phyloP scores from a whole-genome alignment of 2,888 invertebrate genomes.

The Cerastoderma edule region DNA sequence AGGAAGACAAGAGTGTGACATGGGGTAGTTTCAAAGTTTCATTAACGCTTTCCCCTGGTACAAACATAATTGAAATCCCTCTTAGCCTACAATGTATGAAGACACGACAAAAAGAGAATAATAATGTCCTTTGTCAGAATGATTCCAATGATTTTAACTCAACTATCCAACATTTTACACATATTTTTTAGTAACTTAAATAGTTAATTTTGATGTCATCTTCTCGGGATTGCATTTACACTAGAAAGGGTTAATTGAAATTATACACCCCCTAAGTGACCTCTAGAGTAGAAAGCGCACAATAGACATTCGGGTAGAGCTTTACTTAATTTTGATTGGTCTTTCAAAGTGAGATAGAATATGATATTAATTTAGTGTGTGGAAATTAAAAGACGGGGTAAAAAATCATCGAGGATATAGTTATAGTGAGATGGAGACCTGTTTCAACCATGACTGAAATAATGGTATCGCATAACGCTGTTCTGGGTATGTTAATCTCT shows the following conservation, averaged over 20 bases:
- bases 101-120: no score
- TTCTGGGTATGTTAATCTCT: constrained; percentile 30
- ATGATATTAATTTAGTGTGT: constrained; percentile 52
- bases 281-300: constrained; percentile 62
- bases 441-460: constrained; percentile 23
- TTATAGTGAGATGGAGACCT: constrained; percentile 33
- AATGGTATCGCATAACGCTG: constrained; percentile 24
- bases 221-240: no score
- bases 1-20: constrained; percentile 67
- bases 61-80: no score
- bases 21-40: constrained; percentile 1
- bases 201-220: no score
- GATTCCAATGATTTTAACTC: no score
- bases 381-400: constrained; percentile 11
- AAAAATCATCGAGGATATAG: constrained; percentile 7
- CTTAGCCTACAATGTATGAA: no score
- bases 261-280: constrained; percentile 68
- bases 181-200: no score
- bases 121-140: no score
- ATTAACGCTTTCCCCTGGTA: no score
- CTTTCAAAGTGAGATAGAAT: constrained; percentile 72
- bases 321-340: constrained; percentile 73
- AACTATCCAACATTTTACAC: no score
- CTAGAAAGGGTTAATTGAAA: constrained; percentile 72
- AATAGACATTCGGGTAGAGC: constrained; percentile 69